A percentile compares a stretch with the other conserved stretches of the same genome.
phyloP scores from a whole-genome alignment of 2,113 vertebrate genomes.

The Aspidoscelis tigris region DNA sequence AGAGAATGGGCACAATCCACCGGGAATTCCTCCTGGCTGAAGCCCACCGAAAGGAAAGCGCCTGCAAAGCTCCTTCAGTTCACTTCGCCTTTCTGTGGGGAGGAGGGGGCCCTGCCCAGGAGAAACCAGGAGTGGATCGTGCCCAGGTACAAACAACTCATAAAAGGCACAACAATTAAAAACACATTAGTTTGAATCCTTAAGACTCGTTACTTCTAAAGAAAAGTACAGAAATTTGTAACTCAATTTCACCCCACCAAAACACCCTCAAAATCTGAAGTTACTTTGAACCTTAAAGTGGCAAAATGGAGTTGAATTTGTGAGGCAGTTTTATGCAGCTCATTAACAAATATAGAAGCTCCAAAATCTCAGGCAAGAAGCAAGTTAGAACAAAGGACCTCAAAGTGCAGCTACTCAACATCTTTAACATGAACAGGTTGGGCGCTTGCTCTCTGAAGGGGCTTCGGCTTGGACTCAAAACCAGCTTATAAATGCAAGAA shows the following conservation, averaged over 20 bases:
- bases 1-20: neutral
- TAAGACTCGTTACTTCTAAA: conserved; percentile 44
- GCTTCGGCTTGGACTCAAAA: conserved; percentile 55
- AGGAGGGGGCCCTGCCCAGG: neutral
- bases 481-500: conserved; percentile 49
- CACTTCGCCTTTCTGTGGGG: neutral
- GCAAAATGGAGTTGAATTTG: conserved; percentile 42
- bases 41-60: neutral
- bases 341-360: conserved; percentile 30
- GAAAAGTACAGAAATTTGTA: conserved; percentile 34
- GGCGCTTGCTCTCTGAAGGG: conserved; percentile 52
- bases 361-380: conserved; percentile 44
- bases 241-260: conserved; percentile 31
- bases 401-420: conserved; percentile 53
- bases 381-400: conserved; percentile 39
- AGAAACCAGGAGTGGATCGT: neutral
- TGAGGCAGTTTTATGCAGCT: conserved; percentile 47
- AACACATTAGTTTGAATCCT: conserved; percentile 40
- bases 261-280: conserved; percentile 50
- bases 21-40: neutral
- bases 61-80: neutral
- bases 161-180: conserved; percentile 65
- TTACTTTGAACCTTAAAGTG: conserved; percentile 21
- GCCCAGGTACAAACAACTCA: conserved; percentile 51
- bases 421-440: conserved; percentile 49